Base-by-base conservation (phyloP, 2,888 invertebrate species). In the Dendrolimus houi region DNA sequence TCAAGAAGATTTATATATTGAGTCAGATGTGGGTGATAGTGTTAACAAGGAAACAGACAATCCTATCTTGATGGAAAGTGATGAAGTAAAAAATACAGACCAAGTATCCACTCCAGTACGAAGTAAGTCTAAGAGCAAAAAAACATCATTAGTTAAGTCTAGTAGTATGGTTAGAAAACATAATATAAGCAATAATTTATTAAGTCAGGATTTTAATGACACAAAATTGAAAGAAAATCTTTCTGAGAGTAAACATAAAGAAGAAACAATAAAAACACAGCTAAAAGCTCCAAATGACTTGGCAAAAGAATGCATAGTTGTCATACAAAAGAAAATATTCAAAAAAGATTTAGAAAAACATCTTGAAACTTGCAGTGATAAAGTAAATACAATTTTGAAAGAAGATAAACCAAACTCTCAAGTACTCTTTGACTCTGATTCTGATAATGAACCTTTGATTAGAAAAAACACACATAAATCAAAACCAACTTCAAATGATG, bases 251-350 rank as follows among this genome's bases (percentile, higher is more conserved):
- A 53, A 55, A 57, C 41, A 58, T 56, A 58, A 63, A 29, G 40
- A 58, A 29, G 52, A 63, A 41, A 9, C 47, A 63, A 62, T 40
- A 57, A 61, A 56, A 56, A 55, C 7, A 73, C 74, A 64, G 64
- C 70, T 59, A 79, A 64, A 60, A 79, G 77, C 12, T 62, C 89
- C 89, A 6, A 85, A 83, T 66, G 81, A 87, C 52, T 70, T 90
- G 6, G 78, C 77, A n/a, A 87, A 85, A 67, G 85, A 89, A 74
- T 90, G 89, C 62, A 72, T 88, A 59, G 85, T 88, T 57, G 82
- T 89, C 6, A 79, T 90, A 65, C 87, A 89, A 63, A 87, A 81
- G 59, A 85, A 85, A 64, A 72, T 88, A 62, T 79, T 83, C 54
- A 86, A 81, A 59, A 76, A 67, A 10, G 62, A 65, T 29, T 57